Conservation (phyloP, 2,113 vertebrate species). For the Notothenia rossii region DNA sequence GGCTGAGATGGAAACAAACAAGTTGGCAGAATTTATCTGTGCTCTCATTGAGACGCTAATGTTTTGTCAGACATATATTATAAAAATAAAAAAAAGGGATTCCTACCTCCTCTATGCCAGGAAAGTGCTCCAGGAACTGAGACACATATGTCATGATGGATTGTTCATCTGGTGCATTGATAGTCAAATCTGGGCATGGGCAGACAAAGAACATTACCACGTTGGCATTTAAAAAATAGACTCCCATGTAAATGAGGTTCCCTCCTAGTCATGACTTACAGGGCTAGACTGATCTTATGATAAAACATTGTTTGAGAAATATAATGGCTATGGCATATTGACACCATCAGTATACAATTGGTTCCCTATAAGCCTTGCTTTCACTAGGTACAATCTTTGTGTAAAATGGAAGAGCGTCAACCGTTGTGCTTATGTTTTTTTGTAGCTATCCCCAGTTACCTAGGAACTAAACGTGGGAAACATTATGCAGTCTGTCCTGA, state of each 20-base stretch:
- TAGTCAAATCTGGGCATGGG: constrained; percentile 89
- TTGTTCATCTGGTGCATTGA: constrained; percentile 92
- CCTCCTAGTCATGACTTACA: not conserved
- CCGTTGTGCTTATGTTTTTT: no score
- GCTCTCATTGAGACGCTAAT: not conserved
- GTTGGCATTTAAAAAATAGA: not conserved
- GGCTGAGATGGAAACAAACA: constrained; percentile 37
- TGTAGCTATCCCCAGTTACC: no score
- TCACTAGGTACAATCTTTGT: no score
- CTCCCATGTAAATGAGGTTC: not conserved
- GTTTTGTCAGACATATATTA: not conserved
- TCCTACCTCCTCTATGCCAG: constrained; percentile 90
- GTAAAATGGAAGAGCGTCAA: no score
- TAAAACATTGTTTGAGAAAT: no score
- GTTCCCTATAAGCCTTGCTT: no score
- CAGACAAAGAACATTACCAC: constrained; percentile 6
- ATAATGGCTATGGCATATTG: no score
- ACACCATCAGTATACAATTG: no score
- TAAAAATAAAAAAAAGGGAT: not conserved
- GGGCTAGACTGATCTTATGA: no score
- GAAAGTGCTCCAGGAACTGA: constrained; percentile 96
- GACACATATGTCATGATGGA: constrained; percentile 96
- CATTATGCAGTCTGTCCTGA: no score
- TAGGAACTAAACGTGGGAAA: no score
- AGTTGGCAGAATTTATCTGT: not conserved